Evolutionary conservation across 2,888 invertebrate genomes (phyloP), one percentile per base, ranked within the genome.

Genomic region (Dusona sp.): DNA sequence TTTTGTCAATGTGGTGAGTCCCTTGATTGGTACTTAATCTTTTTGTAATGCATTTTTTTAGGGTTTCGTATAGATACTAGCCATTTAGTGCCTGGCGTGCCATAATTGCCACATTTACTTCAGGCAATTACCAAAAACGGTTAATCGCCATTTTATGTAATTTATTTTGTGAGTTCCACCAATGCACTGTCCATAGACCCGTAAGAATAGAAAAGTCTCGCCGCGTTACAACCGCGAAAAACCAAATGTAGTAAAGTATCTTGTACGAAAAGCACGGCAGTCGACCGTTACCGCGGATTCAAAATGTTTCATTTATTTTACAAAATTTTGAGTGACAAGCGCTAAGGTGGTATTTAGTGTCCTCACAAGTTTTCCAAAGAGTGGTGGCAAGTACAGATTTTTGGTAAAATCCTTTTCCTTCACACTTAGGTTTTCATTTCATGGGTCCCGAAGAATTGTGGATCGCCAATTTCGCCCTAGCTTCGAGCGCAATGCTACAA

Each of bases 1-100:
- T 93, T 98, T 98, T 94, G 98, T 98, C 90, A 98, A 98, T 95
- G 97, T 98, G 97, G 98, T 98, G 94, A 98, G 98, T 77, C 19
- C 33, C 38, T 42, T 48, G 45, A 68, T 74, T 65, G 33, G 22
- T 57, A n/a, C 79, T 84, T 84, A 78, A 83, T 64, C n/a, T 45
- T 45, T 61, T 61, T 61, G 11, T 57, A 61, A 29, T 61, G 29
- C 29, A 29, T 45, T 64, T 45, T 33, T 75, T 11, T 72, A 87
- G 45, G 19, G 13, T 25, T 19, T n/a, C 38, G 67, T 6, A 7
- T 61, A 61, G 61, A 29, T 3, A 13, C 16, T 7, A 61, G 1
- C 13, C 29, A 4, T 61, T 29, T 16, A 29, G 29, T 29, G 61
- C 4, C 29, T 13, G 6, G 13, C 16, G 61, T 29, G 16, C 13